Conservation (phyloP, 30 jellyfish, hydroid and myxozoan species). For the Sanderia malayensis region DNA sequence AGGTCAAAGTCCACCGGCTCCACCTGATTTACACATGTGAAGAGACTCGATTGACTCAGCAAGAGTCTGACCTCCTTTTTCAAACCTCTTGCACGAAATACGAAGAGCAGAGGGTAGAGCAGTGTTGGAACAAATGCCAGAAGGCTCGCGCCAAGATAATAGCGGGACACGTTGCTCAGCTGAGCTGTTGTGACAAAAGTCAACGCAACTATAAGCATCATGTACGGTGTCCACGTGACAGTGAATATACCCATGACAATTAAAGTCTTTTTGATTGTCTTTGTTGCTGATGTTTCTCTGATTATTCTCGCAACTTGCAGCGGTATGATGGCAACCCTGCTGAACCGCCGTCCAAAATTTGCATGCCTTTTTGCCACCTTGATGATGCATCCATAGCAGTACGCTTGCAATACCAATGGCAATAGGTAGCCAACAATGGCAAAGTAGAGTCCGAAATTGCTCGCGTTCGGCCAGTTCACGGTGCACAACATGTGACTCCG, state of each 20-base stretch:
- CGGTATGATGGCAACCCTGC: slow-evolving; percentile 77
- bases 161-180: not conserved
- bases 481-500: slow-evolving; percentile 35
- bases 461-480: slow-evolving; percentile 34
- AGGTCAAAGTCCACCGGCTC: slow-evolving; percentile 32
- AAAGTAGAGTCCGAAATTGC: slow-evolving; percentile 35
- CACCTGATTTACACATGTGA: slow-evolving; percentile 27
- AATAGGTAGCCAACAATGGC: slow-evolving; percentile 20
- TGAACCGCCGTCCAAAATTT: slow-evolving; percentile 63
- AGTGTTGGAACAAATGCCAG: slow-evolving; percentile 10
- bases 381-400: slow-evolving; percentile 44
- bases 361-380: slow-evolving; percentile 72
- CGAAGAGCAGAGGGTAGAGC: slow-evolving; percentile 63
- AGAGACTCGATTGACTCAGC: slow-evolving; percentile 13
- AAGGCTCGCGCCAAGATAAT: not conserved
- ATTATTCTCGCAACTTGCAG: slow-evolving; percentile 60
- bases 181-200: not conserved
- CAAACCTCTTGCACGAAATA: slow-evolving; percentile 64
- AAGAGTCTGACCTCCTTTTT: slow-evolving; percentile 32
- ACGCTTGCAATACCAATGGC: slow-evolving; percentile 44
- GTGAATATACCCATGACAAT: slow-evolving; percentile 46
- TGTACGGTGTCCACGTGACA: slow-evolving; percentile 54
- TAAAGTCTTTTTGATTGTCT: slow-evolving; percentile 48
- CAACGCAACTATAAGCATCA: slow-evolving; percentile 4
- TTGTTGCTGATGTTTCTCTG: slow-evolving; percentile 75